Evolutionary conservation across 2,113 vertebrate genomes (phyloP).

Genomic region (Amblyornis subalaris): DNA sequence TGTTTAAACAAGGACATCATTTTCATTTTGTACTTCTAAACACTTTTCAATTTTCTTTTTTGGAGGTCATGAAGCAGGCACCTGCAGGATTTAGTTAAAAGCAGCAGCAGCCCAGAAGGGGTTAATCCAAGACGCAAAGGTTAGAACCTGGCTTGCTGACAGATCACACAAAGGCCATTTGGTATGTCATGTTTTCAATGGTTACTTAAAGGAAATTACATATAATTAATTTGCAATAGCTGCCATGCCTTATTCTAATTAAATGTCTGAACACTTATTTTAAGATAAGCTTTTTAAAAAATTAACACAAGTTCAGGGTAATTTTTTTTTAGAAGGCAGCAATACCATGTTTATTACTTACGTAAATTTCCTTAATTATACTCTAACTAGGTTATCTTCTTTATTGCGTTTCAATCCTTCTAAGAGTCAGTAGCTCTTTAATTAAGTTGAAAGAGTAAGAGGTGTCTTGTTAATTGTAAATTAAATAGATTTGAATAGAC

Average conservation of each 20-base stretch:
- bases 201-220: conserved; percentile 57
- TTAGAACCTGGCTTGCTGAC: conserved; percentile 12
- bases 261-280: conserved; percentile 53
- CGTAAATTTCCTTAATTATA: conserved; percentile 74
- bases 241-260: conserved; percentile 64
- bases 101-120: background rate
- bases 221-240: conserved; percentile 52
- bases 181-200: conserved; percentile 3
- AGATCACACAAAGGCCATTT: conserved; percentile 16
- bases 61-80: background rate
- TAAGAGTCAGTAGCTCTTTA: conserved; percentile 70
- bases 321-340: conserved; percentile 42
- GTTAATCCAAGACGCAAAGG: background rate
- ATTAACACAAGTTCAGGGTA: conserved; percentile 36
- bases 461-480: conserved; percentile 74
- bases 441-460: conserved; percentile 73
- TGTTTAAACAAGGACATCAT: background rate
- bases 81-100: background rate
- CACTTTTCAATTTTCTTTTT: background rate
- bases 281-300: conserved; percentile 31
- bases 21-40: background rate
- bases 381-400: conserved; percentile 71
- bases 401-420: conserved; percentile 72
- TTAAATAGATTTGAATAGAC: conserved; percentile 73
- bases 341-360: conserved; percentile 72